These are phyloP conservation scores for Barnardius zonarius DNA, from an alignment of 2,113 vertebrate genomes.

Conservation along the genomic window DNA sequence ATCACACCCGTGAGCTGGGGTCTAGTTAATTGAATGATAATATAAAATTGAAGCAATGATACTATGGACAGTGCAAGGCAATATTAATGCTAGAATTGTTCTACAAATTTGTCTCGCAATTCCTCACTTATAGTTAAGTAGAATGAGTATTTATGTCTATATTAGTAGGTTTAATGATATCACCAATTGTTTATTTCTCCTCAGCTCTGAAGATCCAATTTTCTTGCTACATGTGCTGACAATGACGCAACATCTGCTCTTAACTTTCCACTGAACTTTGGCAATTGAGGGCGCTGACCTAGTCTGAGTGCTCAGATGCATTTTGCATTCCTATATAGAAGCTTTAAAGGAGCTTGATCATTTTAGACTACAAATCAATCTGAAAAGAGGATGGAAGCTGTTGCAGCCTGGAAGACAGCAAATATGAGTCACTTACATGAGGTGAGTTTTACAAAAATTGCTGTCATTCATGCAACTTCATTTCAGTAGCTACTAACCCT, in stretches of 20 bases:
- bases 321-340: slow-evolving; percentile 17
- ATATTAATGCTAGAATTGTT: background rate
- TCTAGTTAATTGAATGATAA: background rate
- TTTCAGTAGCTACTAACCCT: background rate
- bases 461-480: background rate
- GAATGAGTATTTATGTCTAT: background rate
- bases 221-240: background rate
- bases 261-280: background rate
- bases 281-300: slow-evolving; percentile 51
- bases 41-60: background rate
- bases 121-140: background rate
- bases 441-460: background rate
- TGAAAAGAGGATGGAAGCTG: background rate
- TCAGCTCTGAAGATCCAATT: background rate
- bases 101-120: background rate
- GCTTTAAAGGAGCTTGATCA: slow-evolving; percentile 11
- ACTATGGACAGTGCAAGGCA: background rate
- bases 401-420: background rate
- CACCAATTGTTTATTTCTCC: background rate
- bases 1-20: background rate
- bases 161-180: background rate
- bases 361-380: slow-evolving; percentile 40
- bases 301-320: background rate
- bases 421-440: background rate
- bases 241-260: background rate